phyloP scores from a whole-genome alignment of 2,888 invertebrate genomes.

The Drosophila paracracens region DNA sequence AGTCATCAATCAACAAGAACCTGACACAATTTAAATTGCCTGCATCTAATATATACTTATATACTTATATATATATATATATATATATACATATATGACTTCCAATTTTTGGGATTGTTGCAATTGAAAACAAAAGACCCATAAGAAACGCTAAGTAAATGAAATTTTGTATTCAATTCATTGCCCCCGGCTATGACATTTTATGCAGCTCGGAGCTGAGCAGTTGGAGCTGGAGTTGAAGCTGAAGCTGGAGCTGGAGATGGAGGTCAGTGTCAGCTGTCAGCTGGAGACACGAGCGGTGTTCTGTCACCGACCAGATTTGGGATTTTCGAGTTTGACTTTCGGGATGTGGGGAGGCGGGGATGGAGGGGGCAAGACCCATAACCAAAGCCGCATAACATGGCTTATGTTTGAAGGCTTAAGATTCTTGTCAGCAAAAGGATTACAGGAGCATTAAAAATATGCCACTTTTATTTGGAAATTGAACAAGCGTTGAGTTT shows the following conservation, averaged over 20 bases:
- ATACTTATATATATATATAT: too few relatives aligned
- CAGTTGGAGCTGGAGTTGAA: constrained; percentile 9
- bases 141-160: constrained; percentile 36
- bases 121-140: constrained; percentile 41
- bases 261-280: constrained; percentile 67
- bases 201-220: constrained; percentile 24
- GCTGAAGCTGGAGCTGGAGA: constrained; percentile 28
- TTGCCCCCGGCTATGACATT: constrained; percentile 43
- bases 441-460: constrained; percentile 77
- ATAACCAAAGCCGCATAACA: constrained; percentile 7
- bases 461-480: constrained; percentile 52
- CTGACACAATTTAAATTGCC: constrained; percentile 74
- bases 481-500: constrained; percentile 47
- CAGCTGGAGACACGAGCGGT: constrained; percentile 56
- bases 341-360: constrained; percentile 12
- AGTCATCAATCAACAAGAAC: constrained; percentile 76
- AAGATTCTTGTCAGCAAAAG: constrained; percentile 77
- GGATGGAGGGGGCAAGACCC: background rate
- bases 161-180: constrained; percentile 41
- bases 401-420: constrained; percentile 59
- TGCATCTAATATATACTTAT: constrained; percentile 54
- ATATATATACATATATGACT: background rate
- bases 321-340: constrained; percentile 48
- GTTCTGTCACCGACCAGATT: constrained; percentile 62
- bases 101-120: constrained; percentile 26